phyloP scores from a whole-genome alignment of 1,140 invertebrate species.

The Macrobrachium nipponense region DNA sequence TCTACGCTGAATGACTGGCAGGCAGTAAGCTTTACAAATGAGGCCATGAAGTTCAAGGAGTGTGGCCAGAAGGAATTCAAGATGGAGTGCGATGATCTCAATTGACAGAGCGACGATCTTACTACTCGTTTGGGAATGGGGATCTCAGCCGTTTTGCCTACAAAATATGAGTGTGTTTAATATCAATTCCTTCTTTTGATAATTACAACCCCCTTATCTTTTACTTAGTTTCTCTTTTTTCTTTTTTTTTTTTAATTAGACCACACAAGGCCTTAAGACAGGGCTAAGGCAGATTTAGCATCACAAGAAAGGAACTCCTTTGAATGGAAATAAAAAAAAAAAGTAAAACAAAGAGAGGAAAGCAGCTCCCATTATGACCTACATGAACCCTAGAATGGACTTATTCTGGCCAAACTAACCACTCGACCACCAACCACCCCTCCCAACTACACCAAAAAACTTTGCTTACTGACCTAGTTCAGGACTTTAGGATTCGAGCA shows the following conservation, averaged over 20 bases:
- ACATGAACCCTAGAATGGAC: conserved; percentile 1
- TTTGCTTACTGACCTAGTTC: conserved; percentile 52
- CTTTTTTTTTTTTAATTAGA: conserved; percentile 39
- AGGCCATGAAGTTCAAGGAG: conserved; percentile 60
- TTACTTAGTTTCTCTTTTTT: not conserved
- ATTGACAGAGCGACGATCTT: conserved; percentile 60
- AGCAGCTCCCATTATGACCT: conserved; percentile 44
- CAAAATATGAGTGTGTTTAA: conserved; percentile 62
- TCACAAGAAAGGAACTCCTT: conserved; percentile 44
- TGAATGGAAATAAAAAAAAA: conserved; percentile 34
- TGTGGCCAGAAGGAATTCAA: conserved; percentile 62
- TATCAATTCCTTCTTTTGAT: conserved; percentile 50
- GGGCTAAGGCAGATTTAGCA: conserved; percentile 54
- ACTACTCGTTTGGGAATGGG: conserved; percentile 63
- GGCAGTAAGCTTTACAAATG: conserved; percentile 62
- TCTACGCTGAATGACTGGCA: conserved; percentile 61
- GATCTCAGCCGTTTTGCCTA: conserved; percentile 63
- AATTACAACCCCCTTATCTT: conserved; percentile 39
- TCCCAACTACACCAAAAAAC: conserved; percentile 9
- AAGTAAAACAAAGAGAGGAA: conserved; percentile 39
- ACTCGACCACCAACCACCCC: no score
- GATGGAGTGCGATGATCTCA: conserved; percentile 50
- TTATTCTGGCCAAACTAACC: no score
- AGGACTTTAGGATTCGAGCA: conserved; percentile 44
- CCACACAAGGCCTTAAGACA: conserved; percentile 58